Conservation (phyloP, 2,113 vertebrate genomes). For the Corythaixoides concolor region DNA sequence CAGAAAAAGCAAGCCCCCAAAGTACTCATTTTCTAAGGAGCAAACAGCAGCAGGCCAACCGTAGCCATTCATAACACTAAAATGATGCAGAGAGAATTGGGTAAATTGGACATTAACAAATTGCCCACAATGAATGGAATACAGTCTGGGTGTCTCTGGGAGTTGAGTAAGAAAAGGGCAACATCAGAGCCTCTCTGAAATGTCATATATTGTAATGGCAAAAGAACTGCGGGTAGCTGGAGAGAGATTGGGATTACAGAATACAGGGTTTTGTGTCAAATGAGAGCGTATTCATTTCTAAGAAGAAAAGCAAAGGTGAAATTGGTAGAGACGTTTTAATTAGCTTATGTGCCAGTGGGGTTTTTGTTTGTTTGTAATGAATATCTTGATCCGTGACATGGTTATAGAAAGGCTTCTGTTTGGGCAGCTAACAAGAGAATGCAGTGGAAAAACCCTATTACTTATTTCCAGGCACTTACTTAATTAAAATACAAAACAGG, state of each 20-base stretch:
- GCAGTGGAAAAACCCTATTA: conserved; percentile 18
- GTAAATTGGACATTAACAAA: background rate
- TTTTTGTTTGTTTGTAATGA: conserved; percentile 38
- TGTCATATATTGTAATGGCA: background rate
- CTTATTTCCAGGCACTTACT: conserved; percentile 49
- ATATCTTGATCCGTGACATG: background rate
- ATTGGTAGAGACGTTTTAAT: conserved; percentile 27
- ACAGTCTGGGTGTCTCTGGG: background rate
- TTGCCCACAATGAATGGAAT: background rate
- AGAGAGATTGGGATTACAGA: background rate
- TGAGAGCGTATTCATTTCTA: background rate
- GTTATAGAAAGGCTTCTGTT: background rate
- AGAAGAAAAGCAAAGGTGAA: conserved; percentile 25
- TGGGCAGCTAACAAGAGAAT: background rate
- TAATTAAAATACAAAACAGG: conserved; percentile 54
- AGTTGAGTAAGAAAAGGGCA: background rate
- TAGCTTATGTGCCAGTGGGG: background rate
- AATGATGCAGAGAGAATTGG: background rate
- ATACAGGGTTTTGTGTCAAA: fast-evolving
- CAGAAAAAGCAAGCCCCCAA: fast-evolving
- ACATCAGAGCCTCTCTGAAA: background rate
- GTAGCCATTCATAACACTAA: background rate
- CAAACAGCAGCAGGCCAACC: background rate
- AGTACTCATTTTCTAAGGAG: background rate
- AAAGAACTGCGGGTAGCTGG: background rate